phyloP scores from a whole-genome alignment of 2,113 vertebrate species.

The Reinhardtius hippoglossoides region DNA sequence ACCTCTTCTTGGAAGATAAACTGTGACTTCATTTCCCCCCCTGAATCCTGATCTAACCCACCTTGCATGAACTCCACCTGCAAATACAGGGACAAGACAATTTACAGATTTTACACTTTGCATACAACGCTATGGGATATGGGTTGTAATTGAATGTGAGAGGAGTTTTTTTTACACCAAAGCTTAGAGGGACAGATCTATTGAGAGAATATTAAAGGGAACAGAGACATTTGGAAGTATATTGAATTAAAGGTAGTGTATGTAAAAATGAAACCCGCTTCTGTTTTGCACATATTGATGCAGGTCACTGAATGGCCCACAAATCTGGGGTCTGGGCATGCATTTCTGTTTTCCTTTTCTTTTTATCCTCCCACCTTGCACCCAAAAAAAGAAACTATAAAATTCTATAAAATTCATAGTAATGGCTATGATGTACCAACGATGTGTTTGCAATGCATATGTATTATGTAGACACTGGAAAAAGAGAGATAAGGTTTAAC shows the following conservation, averaged over 20 bases:
- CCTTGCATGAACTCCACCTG: constrained; percentile 31
- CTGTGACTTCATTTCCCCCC: constrained; percentile 22
- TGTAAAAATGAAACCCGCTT: constrained; percentile 32
- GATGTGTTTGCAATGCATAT: constrained; percentile 67
- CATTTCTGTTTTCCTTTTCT: constrained; percentile 33
- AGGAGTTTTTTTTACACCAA: constrained; percentile 66
- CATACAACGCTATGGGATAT: constrained; percentile 11
- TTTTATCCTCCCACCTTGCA: constrained; percentile 11
- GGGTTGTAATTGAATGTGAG: constrained; percentile 59
- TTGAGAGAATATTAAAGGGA: constrained; percentile 36
- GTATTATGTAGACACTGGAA: constrained; percentile 71
- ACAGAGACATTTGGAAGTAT: constrained; percentile 13
- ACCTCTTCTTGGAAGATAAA: constrained; percentile 25
- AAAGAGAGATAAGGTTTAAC: constrained; percentile 56
- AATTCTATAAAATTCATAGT: constrained; percentile 36
- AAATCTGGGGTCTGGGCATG: constrained; percentile 37
- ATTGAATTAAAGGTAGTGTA: constrained; percentile 36
- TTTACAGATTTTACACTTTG: constrained; percentile 37
- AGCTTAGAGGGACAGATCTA: constrained; percentile 51
- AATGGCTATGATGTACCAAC: constrained; percentile 68
- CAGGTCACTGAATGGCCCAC: constrained; percentile 39
- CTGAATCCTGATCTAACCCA: constrained; percentile 1
- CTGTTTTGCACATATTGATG: constrained; percentile 71
- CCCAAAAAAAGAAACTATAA: constrained; percentile 18
- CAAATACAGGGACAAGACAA: constrained; percentile 11